Percentiles rank a stretch among this genome's conserved stretches.
Conservation (phyloP, 92 coral and sea anemone species). For the Actinernus sp. region DNA sequence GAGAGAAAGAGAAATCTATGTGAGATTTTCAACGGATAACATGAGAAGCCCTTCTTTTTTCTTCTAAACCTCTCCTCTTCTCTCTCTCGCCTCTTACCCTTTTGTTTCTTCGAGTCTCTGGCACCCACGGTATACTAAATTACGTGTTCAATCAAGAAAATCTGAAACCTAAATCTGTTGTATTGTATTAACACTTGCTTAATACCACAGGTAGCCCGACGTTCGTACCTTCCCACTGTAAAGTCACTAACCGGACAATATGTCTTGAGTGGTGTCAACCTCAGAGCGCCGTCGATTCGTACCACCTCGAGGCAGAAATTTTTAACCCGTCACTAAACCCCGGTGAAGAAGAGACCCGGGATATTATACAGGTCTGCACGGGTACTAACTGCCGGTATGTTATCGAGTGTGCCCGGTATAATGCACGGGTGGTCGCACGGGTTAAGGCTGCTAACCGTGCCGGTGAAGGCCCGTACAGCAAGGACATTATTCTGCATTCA, state of each 20-base stretch:
- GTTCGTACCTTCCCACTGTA: slow-evolving; percentile 68
- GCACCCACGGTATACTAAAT: no score
- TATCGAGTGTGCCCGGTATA: slow-evolving; percentile 75
- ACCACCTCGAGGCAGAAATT: slow-evolving; percentile 71
- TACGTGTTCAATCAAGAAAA: no score
- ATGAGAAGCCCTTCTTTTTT: no score
- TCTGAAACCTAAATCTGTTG: no score
- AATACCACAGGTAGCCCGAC: slow-evolving; percentile 72
- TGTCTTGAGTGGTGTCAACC: slow-evolving; percentile 75
- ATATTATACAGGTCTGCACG: slow-evolving; percentile 55
- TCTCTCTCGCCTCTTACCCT: no score
- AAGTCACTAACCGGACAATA: slow-evolving; percentile 71
- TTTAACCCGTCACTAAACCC: slow-evolving; percentile 40
- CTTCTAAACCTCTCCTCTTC: no score
- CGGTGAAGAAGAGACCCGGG: slow-evolving; percentile 52
- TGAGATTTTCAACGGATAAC: no score
- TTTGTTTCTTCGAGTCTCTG: no score
- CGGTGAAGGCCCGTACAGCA: slow-evolving; percentile 81
- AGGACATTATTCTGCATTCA: slow-evolving; percentile 52
- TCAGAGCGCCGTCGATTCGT: slow-evolving; percentile 81
- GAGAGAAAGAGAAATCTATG: no score
- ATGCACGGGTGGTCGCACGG: slow-evolving; percentile 69
- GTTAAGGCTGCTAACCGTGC: slow-evolving; percentile 91
- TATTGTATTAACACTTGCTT: no score
- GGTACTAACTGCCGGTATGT: slow-evolving; percentile 68